Percentiles rank a stretch among this genome's conserved stretches.
phyloP scores from a whole-genome alignment of 2,113 vertebrate genomes.

The Heptranchias perlo region DNA sequence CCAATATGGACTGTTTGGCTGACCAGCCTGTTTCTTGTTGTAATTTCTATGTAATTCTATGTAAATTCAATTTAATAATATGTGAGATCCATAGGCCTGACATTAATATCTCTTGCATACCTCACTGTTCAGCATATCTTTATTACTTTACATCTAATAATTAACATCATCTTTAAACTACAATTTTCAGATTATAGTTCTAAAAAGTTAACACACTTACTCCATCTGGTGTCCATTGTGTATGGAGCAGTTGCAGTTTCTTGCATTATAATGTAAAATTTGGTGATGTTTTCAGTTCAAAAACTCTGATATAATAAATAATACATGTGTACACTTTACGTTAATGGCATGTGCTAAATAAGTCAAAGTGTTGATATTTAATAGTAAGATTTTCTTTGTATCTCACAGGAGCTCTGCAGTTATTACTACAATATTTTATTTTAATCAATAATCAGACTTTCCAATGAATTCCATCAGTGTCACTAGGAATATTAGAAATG shows the following conservation, averaged over 20 bases:
- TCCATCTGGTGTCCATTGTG: conserved; percentile 21
- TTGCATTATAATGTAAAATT: neutral
- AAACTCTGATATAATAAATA: neutral
- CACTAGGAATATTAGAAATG: neutral
- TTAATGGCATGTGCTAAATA: neutral
- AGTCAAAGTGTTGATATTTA: neutral
- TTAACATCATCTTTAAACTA: neutral
- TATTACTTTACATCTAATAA: neutral
- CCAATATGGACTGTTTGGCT: neutral
- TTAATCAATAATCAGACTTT: neutral
- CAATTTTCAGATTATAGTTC: neutral
- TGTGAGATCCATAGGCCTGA: neutral
- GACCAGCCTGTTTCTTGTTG: neutral
- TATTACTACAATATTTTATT: neutral
- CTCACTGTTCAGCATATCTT: neutral
- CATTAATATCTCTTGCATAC: neutral
- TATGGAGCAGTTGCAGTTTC: neutral
- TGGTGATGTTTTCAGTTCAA: neutral
- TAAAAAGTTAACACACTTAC: neutral
- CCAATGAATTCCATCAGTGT: neutral
- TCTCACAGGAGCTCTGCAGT: neutral
- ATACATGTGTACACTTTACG: neutral
- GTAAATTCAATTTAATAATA: neutral
- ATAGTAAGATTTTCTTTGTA: neutral
- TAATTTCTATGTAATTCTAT: neutral